Evolutionary conservation across 2,113 vertebrate genomes (phyloP).

Genomic region (Eolophus roseicapilla): DNA sequence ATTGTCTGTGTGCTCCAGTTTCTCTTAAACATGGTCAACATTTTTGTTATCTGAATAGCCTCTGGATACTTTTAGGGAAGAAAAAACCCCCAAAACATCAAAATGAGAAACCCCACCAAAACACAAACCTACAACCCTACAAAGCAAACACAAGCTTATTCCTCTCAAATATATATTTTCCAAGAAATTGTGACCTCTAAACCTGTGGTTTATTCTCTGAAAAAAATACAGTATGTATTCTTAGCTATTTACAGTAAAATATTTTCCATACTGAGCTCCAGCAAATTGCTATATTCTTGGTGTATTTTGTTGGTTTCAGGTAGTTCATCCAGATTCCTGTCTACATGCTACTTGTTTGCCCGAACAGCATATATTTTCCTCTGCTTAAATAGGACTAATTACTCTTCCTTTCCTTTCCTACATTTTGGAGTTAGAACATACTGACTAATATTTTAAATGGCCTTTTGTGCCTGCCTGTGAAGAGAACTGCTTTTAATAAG

Average conservation of each 20-base stretch:
- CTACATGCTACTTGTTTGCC: neutral
- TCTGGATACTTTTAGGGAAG: neutral
- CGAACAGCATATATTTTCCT: neutral
- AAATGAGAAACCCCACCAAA: neutral
- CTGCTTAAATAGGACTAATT: neutral
- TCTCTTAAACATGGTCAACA: neutral
- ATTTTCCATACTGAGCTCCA: slow-evolving; percentile 16
- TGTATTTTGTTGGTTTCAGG: neutral
- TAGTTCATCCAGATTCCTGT: neutral
- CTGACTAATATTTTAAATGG: neutral
- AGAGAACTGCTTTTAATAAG: neutral
- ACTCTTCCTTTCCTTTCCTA: neutral
- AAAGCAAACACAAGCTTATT: neutral
- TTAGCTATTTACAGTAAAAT: slow-evolving; percentile 38
- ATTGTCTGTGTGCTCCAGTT: neutral
- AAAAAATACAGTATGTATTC: neutral
- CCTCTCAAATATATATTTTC: neutral
- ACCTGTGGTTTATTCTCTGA: slow-evolving; percentile 5
- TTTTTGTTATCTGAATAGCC: slow-evolving; percentile 10
- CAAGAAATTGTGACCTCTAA: slow-evolving; percentile 8
- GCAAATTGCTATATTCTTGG: neutral
- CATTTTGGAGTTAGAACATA: neutral
- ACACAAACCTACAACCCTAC: neutral
- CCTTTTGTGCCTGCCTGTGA: neutral
- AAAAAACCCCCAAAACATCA: neutral